Conservation (phyloP, 1,140 invertebrate genomes). For the Galleria mellonella region DNA sequence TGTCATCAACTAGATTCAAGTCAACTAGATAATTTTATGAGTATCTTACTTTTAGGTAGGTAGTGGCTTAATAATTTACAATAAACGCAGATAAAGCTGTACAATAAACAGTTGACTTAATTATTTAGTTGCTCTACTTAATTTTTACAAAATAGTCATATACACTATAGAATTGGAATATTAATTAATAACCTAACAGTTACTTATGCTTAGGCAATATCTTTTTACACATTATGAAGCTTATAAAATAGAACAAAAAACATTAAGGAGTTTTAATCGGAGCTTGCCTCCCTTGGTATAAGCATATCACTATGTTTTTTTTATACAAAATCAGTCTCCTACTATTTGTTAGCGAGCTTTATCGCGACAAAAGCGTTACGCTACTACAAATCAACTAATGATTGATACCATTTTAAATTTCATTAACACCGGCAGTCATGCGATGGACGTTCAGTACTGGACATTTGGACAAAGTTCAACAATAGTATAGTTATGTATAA, state of each 20-base stretch:
- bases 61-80: constrained; percentile 66
- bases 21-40: constrained; percentile 65
- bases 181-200: constrained; percentile 21
- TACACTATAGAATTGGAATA: constrained; percentile 56
- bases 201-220: constrained; percentile 18
- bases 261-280: constrained; percentile 33
- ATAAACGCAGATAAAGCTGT: constrained; percentile 55
- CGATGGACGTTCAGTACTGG: constrained; percentile 47
- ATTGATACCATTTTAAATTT: constrained; percentile 23
- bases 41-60: constrained; percentile 57
- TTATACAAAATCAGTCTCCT: constrained; percentile 72
- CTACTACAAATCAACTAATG: constrained; percentile 30
- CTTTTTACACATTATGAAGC: constrained; percentile 28
- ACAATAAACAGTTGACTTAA: constrained; percentile 55
- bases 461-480: constrained; percentile 36
- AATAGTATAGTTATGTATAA: constrained; percentile 20
- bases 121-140: constrained; percentile 34
- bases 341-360: constrained; percentile 59
- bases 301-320: constrained; percentile 52
- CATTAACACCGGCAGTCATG: constrained; percentile 29
- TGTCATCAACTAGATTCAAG: constrained; percentile 63
- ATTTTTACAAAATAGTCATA: constrained; percentile 60
- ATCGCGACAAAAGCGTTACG: constrained; percentile 27
- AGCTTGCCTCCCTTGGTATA: constrained; percentile 40
- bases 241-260: constrained; percentile 27